Base-by-base conservation (phyloP, 2,113 vertebrate genomes). In the Pterocles burchelli region DNA sequence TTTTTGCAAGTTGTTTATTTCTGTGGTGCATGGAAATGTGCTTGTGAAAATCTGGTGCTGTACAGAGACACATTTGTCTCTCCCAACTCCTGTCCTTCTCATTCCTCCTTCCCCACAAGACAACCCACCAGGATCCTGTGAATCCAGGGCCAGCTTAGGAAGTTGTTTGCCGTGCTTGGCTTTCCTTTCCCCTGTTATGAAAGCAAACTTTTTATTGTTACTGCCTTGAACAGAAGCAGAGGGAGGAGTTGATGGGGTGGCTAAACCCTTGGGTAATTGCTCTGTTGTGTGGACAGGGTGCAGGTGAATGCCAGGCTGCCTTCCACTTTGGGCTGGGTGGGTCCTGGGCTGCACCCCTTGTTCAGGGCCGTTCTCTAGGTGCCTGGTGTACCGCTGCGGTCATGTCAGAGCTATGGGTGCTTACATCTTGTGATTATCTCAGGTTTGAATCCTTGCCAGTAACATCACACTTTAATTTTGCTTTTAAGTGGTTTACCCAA, bases 401-500 rank as follows among this genome's bases (percentile, higher is more conserved):
- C 49, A 25, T 5, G 0, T 41, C 78, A 80, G 67, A 67, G 51
- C 71, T 71, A 1, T 18, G 62, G 48, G 1, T 76, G 36, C 48
- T 72, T 8, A 9, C 3, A 5, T 20, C 33, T 78, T 61, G 65
- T 43, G 70, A 38, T 66, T 45, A 17, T 24, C 20, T 61, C 75
- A 33, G 26, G 65, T 21, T 48, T 58, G 54, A 75, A 21, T 24
- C 72, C 34, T 57, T 78, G 81, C 75, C 72, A 61, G 49, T 93
- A 77, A 91, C 38, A n/a, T 57, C 65, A 68, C 34, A 2, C 75
- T 94, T 86, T 83, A 38, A 94, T 93, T 98, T 97, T 97, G 87
- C 85, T 91, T 94, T 97, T 31, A 91, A 99, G 99, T 95, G 98
- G 97, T 68, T 98, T 99, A 90, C 97, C 98, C 74, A 98, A 88